These are phyloP conservation scores for Spheniscus humboldti DNA, from an alignment of 2,797 vertebrate species.

Conservation along the genomic window DNA sequence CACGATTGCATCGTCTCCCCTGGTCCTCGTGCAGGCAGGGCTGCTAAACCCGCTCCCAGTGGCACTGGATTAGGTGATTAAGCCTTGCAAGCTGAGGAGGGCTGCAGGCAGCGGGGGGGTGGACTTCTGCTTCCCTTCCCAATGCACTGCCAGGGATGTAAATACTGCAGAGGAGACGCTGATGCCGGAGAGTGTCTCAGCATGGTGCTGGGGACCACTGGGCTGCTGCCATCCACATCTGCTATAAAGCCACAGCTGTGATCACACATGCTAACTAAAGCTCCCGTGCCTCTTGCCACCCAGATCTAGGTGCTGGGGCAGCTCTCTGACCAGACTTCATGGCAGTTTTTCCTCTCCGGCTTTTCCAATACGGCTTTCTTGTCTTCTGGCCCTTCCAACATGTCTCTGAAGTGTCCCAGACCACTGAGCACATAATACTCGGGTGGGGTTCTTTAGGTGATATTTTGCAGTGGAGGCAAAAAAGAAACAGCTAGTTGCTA, in stretches of 20 bases:
- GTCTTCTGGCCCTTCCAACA: neutral
- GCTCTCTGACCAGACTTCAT: neutral
- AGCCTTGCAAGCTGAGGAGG: neutral
- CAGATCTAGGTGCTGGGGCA: neutral
- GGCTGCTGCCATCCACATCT: neutral
- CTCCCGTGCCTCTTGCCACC: neutral
- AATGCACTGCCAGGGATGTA: neutral
- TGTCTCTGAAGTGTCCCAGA: neutral
- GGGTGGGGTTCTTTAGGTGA: rapidly evolving
- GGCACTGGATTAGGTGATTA: neutral
- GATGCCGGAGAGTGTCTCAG: neutral
- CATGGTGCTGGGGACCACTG: neutral
- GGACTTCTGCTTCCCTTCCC: neutral
- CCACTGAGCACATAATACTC: neutral
- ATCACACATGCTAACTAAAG: neutral
- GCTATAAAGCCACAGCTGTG: neutral
- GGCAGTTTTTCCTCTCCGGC: neutral
- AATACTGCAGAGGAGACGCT: neutral
- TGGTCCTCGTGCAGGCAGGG: neutral
- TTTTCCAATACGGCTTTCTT: neutral
- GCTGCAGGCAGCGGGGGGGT: neutral
- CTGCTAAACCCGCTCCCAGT: neutral
- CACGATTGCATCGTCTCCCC: rapidly evolving
- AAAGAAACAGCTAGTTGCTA: neutral
- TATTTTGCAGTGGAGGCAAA: neutral